phyloP scores from a whole-genome alignment of 2,797 vertebrate species.

The Crypturellus tataupa region DNA sequence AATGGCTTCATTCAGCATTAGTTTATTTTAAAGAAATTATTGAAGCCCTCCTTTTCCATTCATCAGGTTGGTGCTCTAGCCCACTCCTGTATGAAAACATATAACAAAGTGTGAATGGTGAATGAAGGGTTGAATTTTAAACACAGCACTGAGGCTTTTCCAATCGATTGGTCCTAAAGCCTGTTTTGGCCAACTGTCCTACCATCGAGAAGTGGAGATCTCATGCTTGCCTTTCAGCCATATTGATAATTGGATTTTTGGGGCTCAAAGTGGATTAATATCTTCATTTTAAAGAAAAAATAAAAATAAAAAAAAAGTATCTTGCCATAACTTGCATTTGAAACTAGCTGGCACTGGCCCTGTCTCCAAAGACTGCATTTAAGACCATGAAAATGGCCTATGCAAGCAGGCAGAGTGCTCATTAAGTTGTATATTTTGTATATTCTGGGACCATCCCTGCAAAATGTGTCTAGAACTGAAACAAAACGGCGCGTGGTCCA shows the following conservation, averaged over 20 bases:
- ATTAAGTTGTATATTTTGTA: constrained; percentile 86
- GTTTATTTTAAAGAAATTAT: constrained; percentile 53
- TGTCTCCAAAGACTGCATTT: constrained; percentile 86
- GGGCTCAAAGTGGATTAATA: constrained; percentile 71
- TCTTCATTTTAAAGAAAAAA: constrained; percentile 78
- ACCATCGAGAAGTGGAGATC: constrained; percentile 72
- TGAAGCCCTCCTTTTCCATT: constrained; percentile 72
- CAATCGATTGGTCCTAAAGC: constrained; percentile 52
- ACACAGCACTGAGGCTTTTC: constrained; percentile 71
- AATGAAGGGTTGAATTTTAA: constrained; percentile 71
- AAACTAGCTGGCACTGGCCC: constrained; percentile 82
- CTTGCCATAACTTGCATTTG: constrained; percentile 75
- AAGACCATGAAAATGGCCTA: constrained; percentile 81
- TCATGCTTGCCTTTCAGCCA: constrained; percentile 67
- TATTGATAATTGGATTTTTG: constrained; percentile 62
- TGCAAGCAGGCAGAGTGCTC: constrained; percentile 82
- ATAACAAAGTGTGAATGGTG: constrained; percentile 43
- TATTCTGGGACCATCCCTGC: constrained; percentile 84
- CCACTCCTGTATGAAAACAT: constrained; percentile 56
- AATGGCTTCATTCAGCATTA: constrained; percentile 75
- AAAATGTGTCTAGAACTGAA: constrained; percentile 79
- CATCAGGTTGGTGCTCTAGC: constrained; percentile 63
- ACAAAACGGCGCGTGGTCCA: constrained; percentile 76
- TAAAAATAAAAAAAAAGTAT: constrained; percentile 43
- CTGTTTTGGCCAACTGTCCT: constrained; percentile 60